These are phyloP conservation scores for Chaenogobius annularis DNA, from an alignment of 2,113 vertebrate species.

Conservation along the genomic window DNA sequence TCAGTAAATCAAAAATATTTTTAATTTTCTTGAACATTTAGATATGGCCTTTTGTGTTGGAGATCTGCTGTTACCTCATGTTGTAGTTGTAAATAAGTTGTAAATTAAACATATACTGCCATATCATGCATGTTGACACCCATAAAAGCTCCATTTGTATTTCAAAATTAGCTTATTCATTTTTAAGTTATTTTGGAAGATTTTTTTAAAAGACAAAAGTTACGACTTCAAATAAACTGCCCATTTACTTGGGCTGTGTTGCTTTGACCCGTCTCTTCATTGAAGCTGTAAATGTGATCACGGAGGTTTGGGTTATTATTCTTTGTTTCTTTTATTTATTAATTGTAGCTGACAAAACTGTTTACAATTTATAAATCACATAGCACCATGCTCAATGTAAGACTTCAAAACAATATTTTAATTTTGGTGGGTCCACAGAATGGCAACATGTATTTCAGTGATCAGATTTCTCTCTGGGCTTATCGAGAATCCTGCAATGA, in stretches of 20 bases:
- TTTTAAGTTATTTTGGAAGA: conserved; percentile 40
- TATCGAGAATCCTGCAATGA: neutral
- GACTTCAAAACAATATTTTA: neutral
- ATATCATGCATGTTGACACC: neutral
- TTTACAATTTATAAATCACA: neutral
- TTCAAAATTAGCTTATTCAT: conserved; percentile 32
- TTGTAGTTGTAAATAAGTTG: conserved; percentile 6
- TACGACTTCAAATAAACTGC: conserved; percentile 60
- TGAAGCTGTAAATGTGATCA: conserved; percentile 8
- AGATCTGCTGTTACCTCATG: conserved; percentile 37
- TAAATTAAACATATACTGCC: conserved; percentile 4
- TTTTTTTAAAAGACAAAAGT: conserved; percentile 34
- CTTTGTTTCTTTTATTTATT: neutral
- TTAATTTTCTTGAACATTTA: conserved; percentile 11
- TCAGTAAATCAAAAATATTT: conserved; percentile 1
- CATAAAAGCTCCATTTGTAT: conserved; percentile 12
- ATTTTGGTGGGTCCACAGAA: neutral
- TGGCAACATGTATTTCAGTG: neutral
- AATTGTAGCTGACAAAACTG: neutral
- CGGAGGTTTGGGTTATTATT: conserved; percentile 2
- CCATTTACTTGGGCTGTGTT: conserved; percentile 52
- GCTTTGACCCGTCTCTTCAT: conserved; percentile 37
- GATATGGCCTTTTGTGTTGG: neutral
- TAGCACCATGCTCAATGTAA: neutral
- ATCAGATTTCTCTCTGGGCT: neutral